Conservation (phyloP, 2,797 vertebrate genomes). For the Nyctalus aviator region DNA sequence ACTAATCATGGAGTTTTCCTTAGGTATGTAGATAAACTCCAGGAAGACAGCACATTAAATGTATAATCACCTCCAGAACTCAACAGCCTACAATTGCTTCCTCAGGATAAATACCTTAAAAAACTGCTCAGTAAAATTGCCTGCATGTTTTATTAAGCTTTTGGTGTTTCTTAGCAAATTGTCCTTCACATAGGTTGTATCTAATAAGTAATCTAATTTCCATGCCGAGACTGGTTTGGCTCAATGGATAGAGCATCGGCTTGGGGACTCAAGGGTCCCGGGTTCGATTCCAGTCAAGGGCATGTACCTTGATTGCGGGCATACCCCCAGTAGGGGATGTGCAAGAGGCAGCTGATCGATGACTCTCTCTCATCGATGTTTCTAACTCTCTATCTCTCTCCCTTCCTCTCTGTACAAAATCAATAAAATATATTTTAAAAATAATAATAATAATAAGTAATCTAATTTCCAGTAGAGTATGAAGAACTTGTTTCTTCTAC, state of each 20-base stretch:
- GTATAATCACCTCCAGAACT: not conserved
- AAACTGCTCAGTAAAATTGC: not conserved
- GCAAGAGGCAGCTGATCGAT: too few relatives aligned
- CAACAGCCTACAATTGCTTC: slow-evolving; percentile 2
- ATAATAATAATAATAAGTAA: not conserved
- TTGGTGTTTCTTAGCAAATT: slow-evolving; percentile 13
- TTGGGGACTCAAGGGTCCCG: too few relatives aligned
- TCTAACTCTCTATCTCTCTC: too few relatives aligned
- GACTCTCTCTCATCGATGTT: too few relatives aligned
- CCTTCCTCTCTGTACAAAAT: too few relatives aligned
- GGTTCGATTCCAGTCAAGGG: too few relatives aligned
- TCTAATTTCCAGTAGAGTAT: slow-evolving; percentile 7
- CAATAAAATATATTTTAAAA: too few relatives aligned
- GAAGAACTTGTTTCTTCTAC: not conserved
- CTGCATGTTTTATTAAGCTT: slow-evolving; percentile 38
- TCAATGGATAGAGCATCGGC: too few relatives aligned
- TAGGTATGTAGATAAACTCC: not conserved
- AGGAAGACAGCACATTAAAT: not conserved
- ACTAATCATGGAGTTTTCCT: slow-evolving; percentile 30
- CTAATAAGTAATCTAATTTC: slow-evolving; percentile 25
- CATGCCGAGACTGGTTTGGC: too few relatives aligned
- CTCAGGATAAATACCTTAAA: not conserved
- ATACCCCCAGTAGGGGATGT: too few relatives aligned
- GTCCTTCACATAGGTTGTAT: not conserved
- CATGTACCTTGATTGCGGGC: too few relatives aligned